Percentiles rank a stretch among this genome's conserved stretches.
Conservation (phyloP, 1,140 invertebrate species). For the Holcopasites calliopsidis region DNA sequence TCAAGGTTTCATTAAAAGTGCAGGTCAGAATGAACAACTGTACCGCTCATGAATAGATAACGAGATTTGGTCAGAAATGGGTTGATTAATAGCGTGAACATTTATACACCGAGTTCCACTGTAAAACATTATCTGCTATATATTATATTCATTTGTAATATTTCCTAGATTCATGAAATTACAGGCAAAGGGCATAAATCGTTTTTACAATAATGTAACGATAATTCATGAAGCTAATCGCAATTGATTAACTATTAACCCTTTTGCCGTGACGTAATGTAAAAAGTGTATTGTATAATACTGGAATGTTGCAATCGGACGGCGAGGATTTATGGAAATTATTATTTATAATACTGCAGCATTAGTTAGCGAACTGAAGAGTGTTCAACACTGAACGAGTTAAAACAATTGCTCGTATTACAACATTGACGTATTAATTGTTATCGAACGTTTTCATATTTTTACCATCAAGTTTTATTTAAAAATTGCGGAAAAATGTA, state of each 20-base stretch:
- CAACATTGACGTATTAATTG: conserved; percentile 17
- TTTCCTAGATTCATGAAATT: not conserved
- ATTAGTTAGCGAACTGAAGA: not conserved
- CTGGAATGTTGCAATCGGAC: not conserved
- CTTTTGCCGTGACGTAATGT: conserved; percentile 2
- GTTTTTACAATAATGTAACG: not conserved
- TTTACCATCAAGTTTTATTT: not conserved
- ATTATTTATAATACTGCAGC: not conserved
- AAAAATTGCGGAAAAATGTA: too few relatives aligned
- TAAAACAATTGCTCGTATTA: not conserved
- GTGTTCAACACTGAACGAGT: not conserved
- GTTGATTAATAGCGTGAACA: not conserved
- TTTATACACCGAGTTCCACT: not conserved
- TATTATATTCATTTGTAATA: conserved; percentile 1
- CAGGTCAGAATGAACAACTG: not conserved
- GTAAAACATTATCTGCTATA: too few relatives aligned
- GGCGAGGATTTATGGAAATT: not conserved
- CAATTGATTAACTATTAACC: conserved; percentile 9
- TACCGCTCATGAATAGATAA: too few relatives aligned
- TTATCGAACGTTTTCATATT: not conserved
- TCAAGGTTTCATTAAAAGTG: not conserved
- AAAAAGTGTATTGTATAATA: not conserved
- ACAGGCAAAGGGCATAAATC: not conserved
- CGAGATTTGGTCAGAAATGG: not conserved
- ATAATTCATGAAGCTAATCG: conserved; percentile 12